Evolutionary conservation across 2,888 invertebrate genomes (phyloP), one percentile per base, ranked within the genome.

Genomic region (Metacarcinus magister): DNA sequence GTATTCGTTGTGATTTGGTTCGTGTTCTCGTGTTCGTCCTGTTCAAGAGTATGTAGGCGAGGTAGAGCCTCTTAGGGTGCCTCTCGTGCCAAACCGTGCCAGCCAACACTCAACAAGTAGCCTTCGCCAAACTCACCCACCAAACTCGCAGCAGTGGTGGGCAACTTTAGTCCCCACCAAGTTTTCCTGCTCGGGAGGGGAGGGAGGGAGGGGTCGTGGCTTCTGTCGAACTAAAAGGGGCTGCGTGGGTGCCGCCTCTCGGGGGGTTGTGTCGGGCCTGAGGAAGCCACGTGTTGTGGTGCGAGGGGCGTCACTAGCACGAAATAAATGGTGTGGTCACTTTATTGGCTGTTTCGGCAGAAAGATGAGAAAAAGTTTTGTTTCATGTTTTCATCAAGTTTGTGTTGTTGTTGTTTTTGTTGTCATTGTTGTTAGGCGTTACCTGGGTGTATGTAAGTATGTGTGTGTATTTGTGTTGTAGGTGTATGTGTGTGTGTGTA

Each of bases 21-120:
- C 23, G 92, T 32, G n/a, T 28, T 28, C n/a, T 19, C 60, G 32
- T 44, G 32, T 89, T 39, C 87, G 7, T 54, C 39, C 92, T 32
- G 39, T 19, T 67, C 67, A 28, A 44, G 67, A 92, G 43, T 44
- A 82, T 43, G 39, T 54, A 60, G 44, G 75, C 28, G 48, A 46
- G 46, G 44, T 13, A 67, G 54, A 28, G 67, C 91, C 67, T 16
- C 60, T 60, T 10, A 48, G 75, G 67, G 75, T 82, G 92, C 87
- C 90, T 46, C 89, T 92, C 96, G 93, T 96, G 96, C 96, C 96
- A 95, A 95, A 93, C 92, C 95, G 28, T 95, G 95, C 93, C 93
- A 89, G 93, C 95, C 87, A 93, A 92, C 94, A 96, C 96, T 96
- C 96, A 96, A 96, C 96, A 96, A 96, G 96, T 96, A 96, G 96